A percentile compares a stretch with the other conserved stretches of the same genome.
phyloP scores from a whole-genome alignment of 2,888 invertebrate species.

The Tanypteryx hageni region DNA sequence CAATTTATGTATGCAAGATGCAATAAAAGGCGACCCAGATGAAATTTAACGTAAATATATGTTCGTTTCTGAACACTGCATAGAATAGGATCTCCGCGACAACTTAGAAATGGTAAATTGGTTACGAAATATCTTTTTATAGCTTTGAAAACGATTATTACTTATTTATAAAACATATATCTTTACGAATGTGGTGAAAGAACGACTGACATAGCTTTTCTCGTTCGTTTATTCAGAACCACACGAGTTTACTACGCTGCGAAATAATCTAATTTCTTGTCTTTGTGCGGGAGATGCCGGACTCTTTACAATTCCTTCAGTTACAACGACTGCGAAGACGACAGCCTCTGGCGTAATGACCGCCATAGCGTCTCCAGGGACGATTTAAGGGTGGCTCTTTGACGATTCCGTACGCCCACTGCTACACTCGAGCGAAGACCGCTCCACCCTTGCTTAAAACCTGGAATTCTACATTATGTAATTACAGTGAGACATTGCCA shows the following conservation, averaged over 20 bases:
- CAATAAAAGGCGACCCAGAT: too few relatives aligned
- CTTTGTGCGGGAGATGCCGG: not conserved
- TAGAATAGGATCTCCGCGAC: too few relatives aligned
- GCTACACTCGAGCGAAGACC: not conserved
- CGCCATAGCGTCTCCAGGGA: not conserved
- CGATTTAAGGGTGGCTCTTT: not conserved
- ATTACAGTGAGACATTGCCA: not conserved
- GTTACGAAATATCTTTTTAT: too few relatives aligned
- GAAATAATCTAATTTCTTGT: constrained; percentile 19
- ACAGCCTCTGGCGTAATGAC: not conserved
- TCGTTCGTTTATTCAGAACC: too few relatives aligned
- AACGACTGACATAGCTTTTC: too few relatives aligned
- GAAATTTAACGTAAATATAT: too few relatives aligned
- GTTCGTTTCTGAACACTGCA: too few relatives aligned
- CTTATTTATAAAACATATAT: too few relatives aligned
- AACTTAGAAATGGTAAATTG: too few relatives aligned
- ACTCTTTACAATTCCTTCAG: not conserved
- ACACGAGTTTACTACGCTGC: not conserved
- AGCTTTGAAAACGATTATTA: too few relatives aligned
- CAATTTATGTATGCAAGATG: too few relatives aligned
- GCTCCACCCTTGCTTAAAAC: not conserved
- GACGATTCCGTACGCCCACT: not conserved
- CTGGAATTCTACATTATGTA: not conserved
- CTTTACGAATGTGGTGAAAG: too few relatives aligned
- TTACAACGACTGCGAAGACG: not conserved